These are phyloP conservation scores for Lasiurus borealis DNA, from an alignment of 2,113 vertebrate genomes.

Conservation along the genomic window DNA sequence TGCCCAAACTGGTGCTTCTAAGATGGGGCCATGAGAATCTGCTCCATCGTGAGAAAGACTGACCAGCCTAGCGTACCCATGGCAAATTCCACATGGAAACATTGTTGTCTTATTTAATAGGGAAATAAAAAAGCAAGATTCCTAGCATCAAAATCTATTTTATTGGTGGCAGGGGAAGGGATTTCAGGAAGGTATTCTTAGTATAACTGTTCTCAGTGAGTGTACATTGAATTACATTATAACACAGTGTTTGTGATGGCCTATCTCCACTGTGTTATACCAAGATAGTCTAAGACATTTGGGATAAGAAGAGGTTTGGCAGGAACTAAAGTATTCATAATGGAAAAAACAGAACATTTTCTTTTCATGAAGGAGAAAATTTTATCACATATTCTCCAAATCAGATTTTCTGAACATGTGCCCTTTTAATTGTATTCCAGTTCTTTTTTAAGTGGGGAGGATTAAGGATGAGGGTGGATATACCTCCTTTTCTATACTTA, in stretches of 20 bases:
- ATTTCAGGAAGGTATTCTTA: slow-evolving; percentile 21
- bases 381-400: slow-evolving; percentile 60
- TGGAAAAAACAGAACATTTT: slow-evolving; percentile 69
- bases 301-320: slow-evolving; percentile 46
- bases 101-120: background rate
- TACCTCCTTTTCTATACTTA: slow-evolving; percentile 13
- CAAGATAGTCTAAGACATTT: slow-evolving; percentile 64
- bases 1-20: background rate
- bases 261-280: background rate
- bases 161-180: background rate
- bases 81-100: slow-evolving; percentile 32
- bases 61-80: background rate
- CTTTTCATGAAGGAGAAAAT: slow-evolving; percentile 56
- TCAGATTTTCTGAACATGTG: slow-evolving; percentile 37
- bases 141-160: background rate
- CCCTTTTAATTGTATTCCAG: slow-evolving; percentile 31
- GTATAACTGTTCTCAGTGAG: background rate
- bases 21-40: background rate
- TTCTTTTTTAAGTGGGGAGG: background rate
- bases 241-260: slow-evolving; percentile 19
- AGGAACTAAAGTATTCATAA: slow-evolving; percentile 61
- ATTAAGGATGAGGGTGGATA: background rate
- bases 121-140: background rate
- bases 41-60: background rate
- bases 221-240: slow-evolving; percentile 7